Evolutionary conservation across 2,113 vertebrate genomes (phyloP).

Genomic region (Apodemus speciosus): DNA sequence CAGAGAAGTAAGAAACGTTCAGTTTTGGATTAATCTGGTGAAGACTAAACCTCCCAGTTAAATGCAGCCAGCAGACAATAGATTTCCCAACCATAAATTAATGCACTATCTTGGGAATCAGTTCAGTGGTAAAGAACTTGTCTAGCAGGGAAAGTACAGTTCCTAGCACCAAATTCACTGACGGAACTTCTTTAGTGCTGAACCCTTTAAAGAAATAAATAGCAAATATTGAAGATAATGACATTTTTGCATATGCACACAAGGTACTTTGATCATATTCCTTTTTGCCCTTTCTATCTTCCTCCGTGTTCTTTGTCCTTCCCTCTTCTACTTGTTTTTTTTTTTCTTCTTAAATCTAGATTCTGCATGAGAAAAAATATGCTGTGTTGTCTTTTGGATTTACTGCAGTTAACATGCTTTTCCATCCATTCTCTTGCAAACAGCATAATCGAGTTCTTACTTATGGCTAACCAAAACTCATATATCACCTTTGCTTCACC

Average conservation of each 20-base stretch:
- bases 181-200: not conserved
- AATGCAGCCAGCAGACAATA: not conserved
- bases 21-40: not conserved
- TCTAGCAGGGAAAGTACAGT: not conserved
- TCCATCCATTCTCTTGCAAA: not conserved
- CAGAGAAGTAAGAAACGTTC: not conserved
- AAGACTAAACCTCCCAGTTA: conserved; percentile 22
- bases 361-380: not conserved
- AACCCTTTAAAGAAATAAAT: not conserved
- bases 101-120: not conserved
- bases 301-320: not conserved
- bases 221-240: not conserved
- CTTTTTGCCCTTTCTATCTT: not conserved
- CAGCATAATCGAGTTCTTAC: not conserved
- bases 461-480: not conserved
- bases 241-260: not conserved
- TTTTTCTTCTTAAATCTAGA: not conserved
- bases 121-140: not conserved
- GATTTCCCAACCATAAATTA: conserved; percentile 27
- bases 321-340: not conserved
- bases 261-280: not conserved
- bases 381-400: not conserved
- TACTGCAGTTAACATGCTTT: not conserved
- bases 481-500: not conserved
- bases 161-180: not conserved